A percentile compares a stretch with the other conserved stretches of the same genome.
Evolutionary conservation across 2,888 invertebrate genomes (phyloP).

Genomic region (Allygus modestus): DNA sequence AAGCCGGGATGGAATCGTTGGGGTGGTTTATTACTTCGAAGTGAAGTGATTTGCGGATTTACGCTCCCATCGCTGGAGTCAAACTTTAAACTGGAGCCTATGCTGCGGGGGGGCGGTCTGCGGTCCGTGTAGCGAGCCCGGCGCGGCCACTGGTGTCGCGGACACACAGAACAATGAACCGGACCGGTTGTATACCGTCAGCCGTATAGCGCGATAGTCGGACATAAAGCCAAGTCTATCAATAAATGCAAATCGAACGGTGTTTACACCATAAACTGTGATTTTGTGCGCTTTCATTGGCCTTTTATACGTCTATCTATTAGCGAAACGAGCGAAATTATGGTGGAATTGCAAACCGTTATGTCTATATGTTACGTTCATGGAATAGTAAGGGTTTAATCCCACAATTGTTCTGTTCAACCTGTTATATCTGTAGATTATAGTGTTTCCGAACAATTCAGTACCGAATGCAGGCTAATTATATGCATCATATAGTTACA

Average conservation of each 20-base stretch:
- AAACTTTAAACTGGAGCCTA: not conserved
- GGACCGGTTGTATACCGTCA: conserved; percentile 33
- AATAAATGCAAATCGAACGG: conserved; percentile 50
- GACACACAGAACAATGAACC: conserved; percentile 23
- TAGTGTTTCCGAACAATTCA: not conserved
- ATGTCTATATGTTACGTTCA: not conserved
- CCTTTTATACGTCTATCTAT: conserved; percentile 18
- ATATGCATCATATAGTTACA: no score
- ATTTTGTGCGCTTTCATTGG: conserved; percentile 19
- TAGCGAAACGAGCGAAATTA: conserved; percentile 6
- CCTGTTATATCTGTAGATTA: no score
- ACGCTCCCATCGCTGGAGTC: not conserved
- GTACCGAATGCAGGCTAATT: no score
- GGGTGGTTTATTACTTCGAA: conserved; percentile 4
- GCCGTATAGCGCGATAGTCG: conserved; percentile 40
- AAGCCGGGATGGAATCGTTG: not conserved
- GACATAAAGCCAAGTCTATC: conserved; percentile 19
- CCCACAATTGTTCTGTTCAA: not conserved
- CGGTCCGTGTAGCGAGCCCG: not conserved
- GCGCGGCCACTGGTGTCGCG: not conserved
- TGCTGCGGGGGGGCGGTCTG: not conserved
- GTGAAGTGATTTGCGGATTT: conserved; percentile 30
- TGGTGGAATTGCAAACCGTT: not conserved
- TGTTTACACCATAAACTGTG: not conserved
- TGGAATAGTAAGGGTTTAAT: not conserved